phyloP scores from a whole-genome alignment of 2,113 vertebrate genomes.

The Dasyurus viverrinus region DNA sequence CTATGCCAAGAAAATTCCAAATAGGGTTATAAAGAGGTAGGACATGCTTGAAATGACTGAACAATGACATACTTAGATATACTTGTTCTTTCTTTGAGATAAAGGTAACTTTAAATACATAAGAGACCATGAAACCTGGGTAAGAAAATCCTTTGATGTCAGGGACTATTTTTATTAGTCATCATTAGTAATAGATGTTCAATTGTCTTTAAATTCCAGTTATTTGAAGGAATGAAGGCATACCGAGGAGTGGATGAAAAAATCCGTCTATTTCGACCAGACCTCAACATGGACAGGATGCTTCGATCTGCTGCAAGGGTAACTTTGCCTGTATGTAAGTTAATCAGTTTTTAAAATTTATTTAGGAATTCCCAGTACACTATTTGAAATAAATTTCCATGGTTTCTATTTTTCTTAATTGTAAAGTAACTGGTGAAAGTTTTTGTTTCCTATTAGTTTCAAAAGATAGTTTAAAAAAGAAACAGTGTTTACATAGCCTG shows the following conservation, averaged over 20 bases:
- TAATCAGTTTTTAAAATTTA: not conserved
- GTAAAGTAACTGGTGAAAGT: not conserved
- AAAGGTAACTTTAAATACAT: not conserved
- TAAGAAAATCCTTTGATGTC: not conserved
- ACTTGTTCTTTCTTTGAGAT: not conserved
- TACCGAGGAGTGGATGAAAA: constrained; percentile 90
- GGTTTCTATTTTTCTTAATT: not conserved
- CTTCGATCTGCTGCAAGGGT: constrained; percentile 85
- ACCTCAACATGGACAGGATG: constrained; percentile 93
- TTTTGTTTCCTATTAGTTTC: not conserved
- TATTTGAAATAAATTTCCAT: not conserved
- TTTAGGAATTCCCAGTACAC: not conserved
- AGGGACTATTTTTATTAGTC: not conserved
- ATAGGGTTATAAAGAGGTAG: not conserved
- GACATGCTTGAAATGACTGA: not conserved
- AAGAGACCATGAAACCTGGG: accelerated
- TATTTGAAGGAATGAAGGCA: constrained; percentile 95
- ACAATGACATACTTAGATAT: not conserved
- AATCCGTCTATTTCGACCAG: constrained; percentile 92
- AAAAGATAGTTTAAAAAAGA: not conserved
- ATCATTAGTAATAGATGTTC: not conserved
- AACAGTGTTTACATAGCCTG: not conserved
- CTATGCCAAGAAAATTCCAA: not conserved
- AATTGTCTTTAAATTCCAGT: constrained; percentile 75
- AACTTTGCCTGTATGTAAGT: constrained; percentile 89